phyloP scores from a whole-genome alignment of 2,888 invertebrate genomes.

The Orthosia cruda region DNA sequence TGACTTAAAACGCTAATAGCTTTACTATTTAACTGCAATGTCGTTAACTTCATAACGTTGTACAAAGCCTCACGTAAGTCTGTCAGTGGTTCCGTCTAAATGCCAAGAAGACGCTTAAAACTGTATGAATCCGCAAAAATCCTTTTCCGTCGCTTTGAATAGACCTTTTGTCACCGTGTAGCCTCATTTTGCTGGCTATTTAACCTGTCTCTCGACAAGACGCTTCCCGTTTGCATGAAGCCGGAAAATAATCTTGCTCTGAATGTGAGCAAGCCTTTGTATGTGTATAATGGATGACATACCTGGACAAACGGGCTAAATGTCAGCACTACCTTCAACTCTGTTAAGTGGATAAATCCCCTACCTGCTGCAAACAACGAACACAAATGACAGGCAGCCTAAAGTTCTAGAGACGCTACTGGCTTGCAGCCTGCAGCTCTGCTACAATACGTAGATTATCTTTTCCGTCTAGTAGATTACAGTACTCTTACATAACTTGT shows the following conservation, averaged over 20 bases:
- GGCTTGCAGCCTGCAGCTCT: too few relatives aligned
- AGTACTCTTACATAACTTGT: constrained; percentile 28
- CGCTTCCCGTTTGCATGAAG: constrained; percentile 25
- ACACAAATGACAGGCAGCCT: neutral
- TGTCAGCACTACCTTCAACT: neutral
- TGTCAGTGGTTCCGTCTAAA: neutral
- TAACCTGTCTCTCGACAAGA: constrained; percentile 22
- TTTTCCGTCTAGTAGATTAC: constrained; percentile 21
- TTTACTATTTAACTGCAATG: neutral
- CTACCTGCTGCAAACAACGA: neutral
- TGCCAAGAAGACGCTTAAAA: constrained; percentile 15
- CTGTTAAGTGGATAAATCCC: neutral
- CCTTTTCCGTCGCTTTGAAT: constrained; percentile 19
- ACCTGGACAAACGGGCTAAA: neutral
- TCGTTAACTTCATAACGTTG: constrained; percentile 1
- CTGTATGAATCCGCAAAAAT: constrained; percentile 7
- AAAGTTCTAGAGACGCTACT: neutral
- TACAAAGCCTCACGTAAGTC: neutral
- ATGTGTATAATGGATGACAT: neutral
- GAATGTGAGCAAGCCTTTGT: neutral
- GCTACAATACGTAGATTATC: constrained; percentile 1
- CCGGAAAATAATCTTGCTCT: constrained; percentile 39
- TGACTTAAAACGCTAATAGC: neutral
- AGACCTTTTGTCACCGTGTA: constrained; percentile 27
- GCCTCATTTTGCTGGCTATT: constrained; percentile 42